Conservation (phyloP, 2,113 vertebrate genomes). For the Pollimyrus isidori region DNA sequence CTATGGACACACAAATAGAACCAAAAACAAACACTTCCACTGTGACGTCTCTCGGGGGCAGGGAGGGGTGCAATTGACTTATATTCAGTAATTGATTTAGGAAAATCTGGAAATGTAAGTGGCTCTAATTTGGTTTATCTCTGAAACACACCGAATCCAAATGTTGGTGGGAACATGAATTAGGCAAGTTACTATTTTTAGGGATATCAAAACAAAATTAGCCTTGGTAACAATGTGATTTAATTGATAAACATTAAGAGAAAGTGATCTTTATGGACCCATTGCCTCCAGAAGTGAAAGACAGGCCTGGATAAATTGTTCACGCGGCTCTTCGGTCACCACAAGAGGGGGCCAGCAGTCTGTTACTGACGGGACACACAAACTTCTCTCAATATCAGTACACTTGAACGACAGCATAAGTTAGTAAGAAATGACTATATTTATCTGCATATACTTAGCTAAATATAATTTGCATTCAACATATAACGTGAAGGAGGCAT, state of each 20-base stretch:
- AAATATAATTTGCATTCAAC: not conserved
- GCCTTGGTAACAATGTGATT: not conserved
- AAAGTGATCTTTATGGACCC: not conserved
- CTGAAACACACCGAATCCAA: not conserved
- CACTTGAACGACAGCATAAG: not conserved
- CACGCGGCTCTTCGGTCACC: not conserved
- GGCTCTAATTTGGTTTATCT: not conserved
- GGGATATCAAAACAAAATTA: not conserved
- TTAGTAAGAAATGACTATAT: not conserved
- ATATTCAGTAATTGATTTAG: not conserved
- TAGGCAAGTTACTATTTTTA: not conserved
- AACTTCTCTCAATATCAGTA: not conserved
- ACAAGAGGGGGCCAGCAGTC: not conserved
- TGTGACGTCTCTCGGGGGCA: not conserved
- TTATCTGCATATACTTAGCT: not conserved
- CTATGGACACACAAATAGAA: not conserved
- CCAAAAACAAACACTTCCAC: not conserved
- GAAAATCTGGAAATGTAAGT: not conserved
- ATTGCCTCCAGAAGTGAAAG: not conserved
- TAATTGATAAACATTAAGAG: not conserved
- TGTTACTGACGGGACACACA: not conserved
- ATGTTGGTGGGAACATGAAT: not conserved
- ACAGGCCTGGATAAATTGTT: not conserved
- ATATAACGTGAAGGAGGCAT: not conserved
- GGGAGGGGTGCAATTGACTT: not conserved